These are phyloP conservation scores for Morus bassanus DNA, from an alignment of 2,797 vertebrate species.

Conservation along the genomic window DNA sequence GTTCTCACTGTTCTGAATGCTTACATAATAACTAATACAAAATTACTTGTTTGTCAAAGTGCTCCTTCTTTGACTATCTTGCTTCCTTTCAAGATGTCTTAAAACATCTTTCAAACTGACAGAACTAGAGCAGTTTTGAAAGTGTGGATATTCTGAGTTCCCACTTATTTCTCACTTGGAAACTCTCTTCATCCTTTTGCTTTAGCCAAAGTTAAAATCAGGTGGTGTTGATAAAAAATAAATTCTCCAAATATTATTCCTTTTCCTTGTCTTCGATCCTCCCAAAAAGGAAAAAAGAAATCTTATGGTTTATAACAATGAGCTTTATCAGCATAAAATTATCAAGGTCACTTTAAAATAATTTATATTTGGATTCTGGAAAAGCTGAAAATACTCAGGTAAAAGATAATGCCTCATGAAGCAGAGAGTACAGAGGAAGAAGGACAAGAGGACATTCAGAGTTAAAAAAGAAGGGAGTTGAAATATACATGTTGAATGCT, in stretches of 20 bases:
- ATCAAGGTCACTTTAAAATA: not conserved
- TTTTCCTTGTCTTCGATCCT: not conserved
- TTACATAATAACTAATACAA: not conserved
- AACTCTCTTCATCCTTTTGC: not conserved
- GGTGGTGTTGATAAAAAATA: not conserved
- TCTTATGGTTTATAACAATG: not conserved
- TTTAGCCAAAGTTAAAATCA: not conserved
- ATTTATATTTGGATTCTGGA: not conserved
- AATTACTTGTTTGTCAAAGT: not conserved
- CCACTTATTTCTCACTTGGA: not conserved
- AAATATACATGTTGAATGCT: not conserved
- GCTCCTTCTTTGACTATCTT: not conserved
- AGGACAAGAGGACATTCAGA: not conserved
- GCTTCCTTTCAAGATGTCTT: not conserved
- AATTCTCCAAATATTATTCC: not conserved
- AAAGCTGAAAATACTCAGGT: not conserved
- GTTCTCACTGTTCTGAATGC: not conserved
- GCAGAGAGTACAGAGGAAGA: not conserved
- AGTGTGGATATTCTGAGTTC: not conserved
- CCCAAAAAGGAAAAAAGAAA: not conserved
- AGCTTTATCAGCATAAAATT: not conserved
- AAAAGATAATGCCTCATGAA: not conserved
- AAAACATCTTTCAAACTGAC: not conserved
- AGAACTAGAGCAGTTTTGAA: not conserved
- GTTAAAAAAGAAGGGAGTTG: not conserved